Base-by-base conservation (phyloP, 2,797 vertebrate genomes). In the Cyclopterus lumpus region DNA sequence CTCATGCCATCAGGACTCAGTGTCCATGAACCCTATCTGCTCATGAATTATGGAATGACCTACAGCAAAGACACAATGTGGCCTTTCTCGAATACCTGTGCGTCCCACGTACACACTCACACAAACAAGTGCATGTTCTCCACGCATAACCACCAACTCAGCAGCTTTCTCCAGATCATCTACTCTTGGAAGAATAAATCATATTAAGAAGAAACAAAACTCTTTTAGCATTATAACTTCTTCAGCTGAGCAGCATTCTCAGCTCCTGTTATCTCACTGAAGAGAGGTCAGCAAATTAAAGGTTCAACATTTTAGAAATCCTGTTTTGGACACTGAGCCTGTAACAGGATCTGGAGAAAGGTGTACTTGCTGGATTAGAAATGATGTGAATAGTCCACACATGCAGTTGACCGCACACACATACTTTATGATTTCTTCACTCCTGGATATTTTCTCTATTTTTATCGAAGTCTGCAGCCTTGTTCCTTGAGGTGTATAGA, bases 21-120 rank as follows among this genome's bases (percentile, higher is more conserved):
- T 76, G 63, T 81, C 67, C 73, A 16, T 63, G 28, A 67, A 64
- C 63, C 18, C 69, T 42, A 71, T 8, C 22, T 6, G 42, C 82
- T 88, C 76, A 84, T 86, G 40, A 89, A 88, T 86, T 79, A 88
- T 85, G 75, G 44, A 89, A 73, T 74, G 71, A 79, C 70, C 80
- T 67, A 57, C 79, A 82, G 77, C 78, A 75, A 82, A 86, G 71
- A 80, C 87, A 85, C 73, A 67, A 36, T 67, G 46, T 82, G 81
- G 86, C 81, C 86, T 92, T 88, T 88, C 60, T 81, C 32, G 18
- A 84, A 82, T 88, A 91, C 75, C 79, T 73, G 63, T 54, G 8
- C 78, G 81, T 90, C 90, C 88, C 83, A 92, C 83, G 8, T 59
- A 57, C 20, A 78, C 36, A 62, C 67, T 58, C 57, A 46, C 72